These are phyloP conservation scores for Enteromius viviparus DNA, from an alignment of 2,797 vertebrate species.

Conservation along the genomic window DNA sequence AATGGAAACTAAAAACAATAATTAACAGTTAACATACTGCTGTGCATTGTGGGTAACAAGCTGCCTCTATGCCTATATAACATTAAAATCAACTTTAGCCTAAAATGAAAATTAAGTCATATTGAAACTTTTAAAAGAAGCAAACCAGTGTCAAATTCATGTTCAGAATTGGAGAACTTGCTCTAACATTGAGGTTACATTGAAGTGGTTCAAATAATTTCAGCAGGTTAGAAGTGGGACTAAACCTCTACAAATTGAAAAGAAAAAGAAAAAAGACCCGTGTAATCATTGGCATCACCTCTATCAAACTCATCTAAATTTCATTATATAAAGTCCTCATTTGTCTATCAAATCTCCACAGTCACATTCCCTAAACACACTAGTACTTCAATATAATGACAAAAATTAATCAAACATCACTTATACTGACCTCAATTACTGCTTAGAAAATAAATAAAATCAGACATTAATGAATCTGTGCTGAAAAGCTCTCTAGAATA, in stretches of 20 bases:
- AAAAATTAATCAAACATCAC: background rate
- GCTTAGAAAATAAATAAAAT: background rate
- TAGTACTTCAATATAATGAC: background rate
- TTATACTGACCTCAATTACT: slow-evolving; percentile 9
- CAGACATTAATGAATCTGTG: background rate
- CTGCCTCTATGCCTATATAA: background rate
- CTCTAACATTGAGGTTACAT: background rate
- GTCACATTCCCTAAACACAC: slow-evolving; percentile 4
- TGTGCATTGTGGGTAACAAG: background rate
- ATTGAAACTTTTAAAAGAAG: too few relatives aligned
- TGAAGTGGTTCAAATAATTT: slow-evolving; percentile 19
- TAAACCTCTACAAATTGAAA: background rate
- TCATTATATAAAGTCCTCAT: background rate
- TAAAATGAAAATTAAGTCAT: background rate
- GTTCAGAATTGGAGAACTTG: background rate
- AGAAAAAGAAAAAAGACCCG: background rate
- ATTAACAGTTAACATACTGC: background rate
- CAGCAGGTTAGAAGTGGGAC: background rate
- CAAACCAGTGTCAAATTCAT: background rate
- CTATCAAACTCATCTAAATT: background rate
- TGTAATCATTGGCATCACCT: background rate
- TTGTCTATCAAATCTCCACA: background rate
- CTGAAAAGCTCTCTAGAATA: background rate
- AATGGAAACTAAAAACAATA: background rate
- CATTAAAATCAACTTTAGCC: background rate